Base-by-base conservation (phyloP, 2,113 vertebrate genomes). In the Chrysemys picta region DNA sequence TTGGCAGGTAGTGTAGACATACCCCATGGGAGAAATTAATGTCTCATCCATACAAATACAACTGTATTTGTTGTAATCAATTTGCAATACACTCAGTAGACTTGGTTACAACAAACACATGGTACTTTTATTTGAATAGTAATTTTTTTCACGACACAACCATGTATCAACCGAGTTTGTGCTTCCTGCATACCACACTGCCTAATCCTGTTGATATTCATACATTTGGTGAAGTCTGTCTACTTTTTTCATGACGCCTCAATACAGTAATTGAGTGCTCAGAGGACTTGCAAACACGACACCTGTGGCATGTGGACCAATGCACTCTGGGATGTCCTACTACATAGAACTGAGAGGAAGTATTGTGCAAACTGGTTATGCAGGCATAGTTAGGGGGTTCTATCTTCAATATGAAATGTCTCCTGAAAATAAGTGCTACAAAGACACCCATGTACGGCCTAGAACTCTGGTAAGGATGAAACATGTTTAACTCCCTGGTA, bases 11-110 rank as follows among this genome's bases (percentile, higher is more conserved):
- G 45, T 45, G 45, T 45, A 45, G 45, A 45, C 45, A 6, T 45
- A 45, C 45, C 45, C 45, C 45, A 45, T 12, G 19, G 42, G 75
- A 94, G 85, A 35, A 57, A 45, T 6, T 72, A 69, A 69, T 69
- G 35, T 29, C 47, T 95, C 84, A 83, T 35, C 88, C 93, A 93
- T 54, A 35, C 88, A 87, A 45, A 84, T 90, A 89, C 57, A 79
- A 0, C 90, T 91, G 76, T 5, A 2, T 93, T 92, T 53, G 65
- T 72, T 72, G 22, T 75, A 89, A 80, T 57, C 52, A 16, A 17
- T 87, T 87, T 87, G 78, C 11, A 85, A 87, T 57, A 57, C 88
- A 38, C 72, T 92, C 4, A 6, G 82, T 75, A 82, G 42, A 14
- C 38, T 27, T 45, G 24, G 25, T 47, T 78, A 78, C 3, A 47